A percentile compares a stretch with the other conserved stretches of the same genome.
Evolutionary conservation across 2,888 invertebrate species (phyloP).

Genomic region (Ptilodon capucinus): DNA sequence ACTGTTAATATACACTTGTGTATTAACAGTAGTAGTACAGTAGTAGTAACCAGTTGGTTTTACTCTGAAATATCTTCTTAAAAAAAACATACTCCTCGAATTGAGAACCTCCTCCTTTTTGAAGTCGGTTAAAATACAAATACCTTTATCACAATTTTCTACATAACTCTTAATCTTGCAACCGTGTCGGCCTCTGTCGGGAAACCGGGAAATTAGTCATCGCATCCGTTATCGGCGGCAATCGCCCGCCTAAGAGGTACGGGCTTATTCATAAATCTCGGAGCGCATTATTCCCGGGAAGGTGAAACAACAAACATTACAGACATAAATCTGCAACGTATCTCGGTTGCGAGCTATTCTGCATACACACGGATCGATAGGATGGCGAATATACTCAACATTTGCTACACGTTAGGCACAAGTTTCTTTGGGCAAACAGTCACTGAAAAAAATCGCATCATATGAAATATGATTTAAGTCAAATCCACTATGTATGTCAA

Average conservation of each 20-base stretch:
- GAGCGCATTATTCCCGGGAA: conserved; percentile 74
- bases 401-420: too few relatives aligned
- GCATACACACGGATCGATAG: conserved; percentile 33
- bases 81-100: too few relatives aligned
- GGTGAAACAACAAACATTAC: conserved; percentile 82
- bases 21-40: too few relatives aligned
- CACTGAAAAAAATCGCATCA: too few relatives aligned
- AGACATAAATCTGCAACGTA: conserved; percentile 80
- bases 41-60: too few relatives aligned
- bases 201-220: conserved; percentile 46
- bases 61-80: too few relatives aligned
- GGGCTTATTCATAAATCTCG: conserved; percentile 78
- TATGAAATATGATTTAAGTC: too few relatives aligned
- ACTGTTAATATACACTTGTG: too few relatives aligned
- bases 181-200: conserved; percentile 18
- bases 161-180: conserved; percentile 17
- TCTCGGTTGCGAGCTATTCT: conserved; percentile 68
- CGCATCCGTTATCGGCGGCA: conserved; percentile 64
- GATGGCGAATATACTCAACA: conserved; percentile 1
- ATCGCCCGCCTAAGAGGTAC: conserved; percentile 68
- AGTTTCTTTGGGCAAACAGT: too few relatives aligned
- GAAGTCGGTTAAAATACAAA: not conserved
- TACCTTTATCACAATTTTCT: conserved; percentile 5
- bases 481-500: too few relatives aligned
- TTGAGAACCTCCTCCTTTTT: too few relatives aligned